A percentile compares a stretch with the other conserved stretches of the same genome.
These are phyloP conservation scores for Crenuchus spilurus DNA, from an alignment of 2,797 vertebrate genomes.

Conservation along the genomic window DNA sequence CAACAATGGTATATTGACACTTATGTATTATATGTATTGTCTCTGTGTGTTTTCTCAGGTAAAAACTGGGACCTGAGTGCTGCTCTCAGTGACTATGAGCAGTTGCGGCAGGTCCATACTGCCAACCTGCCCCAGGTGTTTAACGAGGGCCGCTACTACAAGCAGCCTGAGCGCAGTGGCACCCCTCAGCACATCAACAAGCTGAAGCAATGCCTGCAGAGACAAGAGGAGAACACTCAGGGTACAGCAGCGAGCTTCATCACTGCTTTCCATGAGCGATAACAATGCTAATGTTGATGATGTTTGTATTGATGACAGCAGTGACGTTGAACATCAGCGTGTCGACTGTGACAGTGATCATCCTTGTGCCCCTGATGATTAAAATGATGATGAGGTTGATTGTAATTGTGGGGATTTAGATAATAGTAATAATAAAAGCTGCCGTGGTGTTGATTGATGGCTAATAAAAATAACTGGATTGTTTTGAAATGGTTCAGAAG, in stretches of 20 bases:
- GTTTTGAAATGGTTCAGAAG: not conserved
- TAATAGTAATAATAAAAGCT: not conserved
- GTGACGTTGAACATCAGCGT: not conserved
- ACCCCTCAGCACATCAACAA: constrained; percentile 85
- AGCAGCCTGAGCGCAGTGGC: constrained; percentile 83
- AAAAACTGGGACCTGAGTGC: constrained; percentile 99
- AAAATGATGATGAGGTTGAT: not conserved
- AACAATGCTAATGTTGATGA: not conserved
- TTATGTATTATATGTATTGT: constrained; percentile 21
- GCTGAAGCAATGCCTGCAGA: constrained; percentile 85
- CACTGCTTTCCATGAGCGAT: not conserved
- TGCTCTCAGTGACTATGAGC: constrained; percentile 94
- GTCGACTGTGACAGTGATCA: not conserved
- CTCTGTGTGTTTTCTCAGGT: constrained; percentile 72
- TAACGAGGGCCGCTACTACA: constrained; percentile 91
- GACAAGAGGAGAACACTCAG: constrained; percentile 93
- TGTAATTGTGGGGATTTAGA: not conserved
- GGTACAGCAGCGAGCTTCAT: constrained; percentile 69
- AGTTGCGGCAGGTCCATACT: constrained; percentile 96
- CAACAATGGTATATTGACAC: too few relatives aligned
- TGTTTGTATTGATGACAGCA: not conserved
- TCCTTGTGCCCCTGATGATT: not conserved
- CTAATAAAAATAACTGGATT: not conserved
- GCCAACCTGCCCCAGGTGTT: constrained; percentile 95
- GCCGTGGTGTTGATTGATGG: not conserved